Evolutionary conservation across 2,113 vertebrate genomes (phyloP), one percentile per base, ranked within the genome.

Genomic region (Gracilinanus agilis): DNA sequence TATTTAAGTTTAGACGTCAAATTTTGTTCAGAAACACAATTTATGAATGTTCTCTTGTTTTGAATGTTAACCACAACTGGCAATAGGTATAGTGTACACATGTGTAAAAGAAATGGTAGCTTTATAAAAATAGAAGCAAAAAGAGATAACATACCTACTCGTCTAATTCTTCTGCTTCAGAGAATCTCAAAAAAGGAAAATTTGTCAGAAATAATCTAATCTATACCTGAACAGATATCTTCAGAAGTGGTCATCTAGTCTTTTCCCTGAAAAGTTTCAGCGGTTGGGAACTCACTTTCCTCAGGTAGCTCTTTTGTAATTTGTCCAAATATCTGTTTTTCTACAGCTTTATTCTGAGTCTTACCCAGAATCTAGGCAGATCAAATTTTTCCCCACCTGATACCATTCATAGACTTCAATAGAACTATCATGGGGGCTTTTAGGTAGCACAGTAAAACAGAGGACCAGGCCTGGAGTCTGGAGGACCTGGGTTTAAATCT

Each of bases 1-100:
- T 0, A n/a, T 1, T 92, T 94, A 67, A 11, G 27, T 53, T 91
- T 93, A 11, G 93, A 93, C 56, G 58, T 6, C 25, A 93, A 23
- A n/a, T 21, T 92, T n/a, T 40, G 55, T 53, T 67, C 55, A 93
- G 54, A 7, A 61, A 54, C 91, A 40, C 25, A 55, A 54, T 95
- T 91, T 90, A 44, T 25, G 49, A 55, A 61, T 88, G 61, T 53
- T 53, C 10, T 90, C 83, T 83, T 49, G 89, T 27, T 91, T 6
- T 91, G 29, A 44, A 49, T 29, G 53, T 88, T 88, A 97, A 88
- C 53, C 19, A 40, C n/a, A 83, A 75, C 29, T 94, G 55, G 44
- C 92, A 9, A 90, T 92, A 40, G 40, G 4, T 89, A n/a, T 89
- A 54, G 19, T 29, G 44, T 21, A 9, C 0, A 44, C 44, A 29